Conservation (phyloP, 2,113 vertebrate species). For the Desmodus rotundus region DNA sequence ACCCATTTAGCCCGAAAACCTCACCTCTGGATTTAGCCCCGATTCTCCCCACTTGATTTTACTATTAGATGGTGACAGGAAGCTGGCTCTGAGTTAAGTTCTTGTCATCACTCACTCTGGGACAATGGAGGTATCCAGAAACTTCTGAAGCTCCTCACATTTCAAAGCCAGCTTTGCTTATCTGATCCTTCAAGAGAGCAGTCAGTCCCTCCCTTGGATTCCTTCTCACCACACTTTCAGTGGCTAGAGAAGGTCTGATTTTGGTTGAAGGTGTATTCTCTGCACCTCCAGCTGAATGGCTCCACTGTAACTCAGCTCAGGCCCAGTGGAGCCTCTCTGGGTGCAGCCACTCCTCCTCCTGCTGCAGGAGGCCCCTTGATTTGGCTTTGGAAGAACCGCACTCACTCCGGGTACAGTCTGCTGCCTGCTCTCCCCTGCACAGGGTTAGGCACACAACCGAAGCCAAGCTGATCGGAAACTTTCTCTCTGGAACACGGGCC, state of each 20-base stretch:
- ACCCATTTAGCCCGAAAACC: neutral
- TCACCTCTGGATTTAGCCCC: neutral
- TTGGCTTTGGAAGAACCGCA: neutral
- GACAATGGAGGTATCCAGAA: neutral
- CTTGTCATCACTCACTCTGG: neutral
- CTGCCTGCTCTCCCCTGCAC: neutral
- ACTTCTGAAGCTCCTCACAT: neutral
- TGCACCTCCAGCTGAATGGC: neutral
- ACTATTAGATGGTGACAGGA: neutral
- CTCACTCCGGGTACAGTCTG: neutral
- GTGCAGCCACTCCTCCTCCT: neutral
- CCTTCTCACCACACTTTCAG: neutral
- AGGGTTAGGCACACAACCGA: neutral
- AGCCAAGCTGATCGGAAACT: neutral
- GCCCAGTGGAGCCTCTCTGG: neutral
- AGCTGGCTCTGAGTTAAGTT: neutral
- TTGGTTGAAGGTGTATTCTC: neutral
- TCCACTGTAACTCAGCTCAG: neutral
- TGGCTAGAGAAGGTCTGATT: neutral
- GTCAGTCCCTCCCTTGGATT: neutral
- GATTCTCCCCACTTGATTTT: neutral
- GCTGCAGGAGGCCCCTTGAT: neutral
- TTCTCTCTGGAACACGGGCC: neutral
- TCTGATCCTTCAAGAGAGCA: neutral
- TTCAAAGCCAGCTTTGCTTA: neutral